Evolutionary conservation across 2,797 vertebrate species (phyloP), one percentile per base, ranked within the genome.

Genomic region (Oreonectes daqikongensis): DNA sequence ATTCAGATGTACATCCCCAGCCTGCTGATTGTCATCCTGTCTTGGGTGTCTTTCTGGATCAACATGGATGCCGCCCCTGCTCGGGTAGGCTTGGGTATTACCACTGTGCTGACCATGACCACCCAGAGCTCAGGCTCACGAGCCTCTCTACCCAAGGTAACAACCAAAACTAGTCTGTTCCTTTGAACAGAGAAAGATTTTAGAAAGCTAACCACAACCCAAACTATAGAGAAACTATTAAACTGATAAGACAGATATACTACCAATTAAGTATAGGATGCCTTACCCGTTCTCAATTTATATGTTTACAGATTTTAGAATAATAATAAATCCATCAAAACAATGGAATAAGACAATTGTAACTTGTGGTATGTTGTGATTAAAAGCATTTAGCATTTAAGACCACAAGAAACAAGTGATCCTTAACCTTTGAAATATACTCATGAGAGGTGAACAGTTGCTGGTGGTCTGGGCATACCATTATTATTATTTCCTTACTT

Each of bases 1-100:
- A 98, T 98, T 90, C 96, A 98, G 93, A 98, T 97, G 96, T 98
- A 98, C 91, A 97, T 98, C 82, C 96, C 96, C 55, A 97, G 96
- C 75, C 92, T 98, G 28, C 95, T 98, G 86, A 98, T 97, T 0
- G 95, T 97, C 88, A 98, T 97, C 89, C 93, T 98, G 28, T 97
- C 96, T 44, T 98, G 96, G 96, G 92, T 97, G 24, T 97, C 96
- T 79, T 97, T 97, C 88, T 97, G 96, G 96, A 97, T 97, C 88
- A 96, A 97, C 86, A 97, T 97, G 95, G 96, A 97, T 0, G 96
- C 96, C 0, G 95, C 95, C 0, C 96, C 96, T 0, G 96, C 96
- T 81, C 90, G 95, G 28, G 96, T 98, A 74, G 96, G 96, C 70
- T 90, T 98, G 67, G 96, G 96, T 72, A 97, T 98, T 87, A 97